Evolutionary conservation across 2,113 vertebrate species (phyloP).

Genomic region (Pleuronectes platessa): DNA sequence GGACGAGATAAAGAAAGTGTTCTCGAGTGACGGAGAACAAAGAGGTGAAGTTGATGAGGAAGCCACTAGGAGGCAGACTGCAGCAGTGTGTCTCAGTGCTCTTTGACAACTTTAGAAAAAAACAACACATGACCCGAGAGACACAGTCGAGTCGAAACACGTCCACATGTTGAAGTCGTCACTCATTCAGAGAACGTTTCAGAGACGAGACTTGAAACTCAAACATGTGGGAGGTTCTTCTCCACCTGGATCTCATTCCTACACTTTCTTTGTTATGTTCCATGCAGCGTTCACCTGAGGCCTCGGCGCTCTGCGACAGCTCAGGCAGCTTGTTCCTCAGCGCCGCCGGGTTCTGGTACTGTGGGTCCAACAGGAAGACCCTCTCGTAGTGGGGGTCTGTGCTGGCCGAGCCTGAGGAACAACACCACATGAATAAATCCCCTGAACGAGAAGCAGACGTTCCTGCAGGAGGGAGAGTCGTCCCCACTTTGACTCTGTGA

Average conservation of each 20-base stretch:
- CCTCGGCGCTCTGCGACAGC: constrained; percentile 90
- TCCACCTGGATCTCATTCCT: too few species aligned
- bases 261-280: too few species aligned
- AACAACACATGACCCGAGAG: background rate
- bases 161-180: too few species aligned
- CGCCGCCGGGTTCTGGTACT: constrained; percentile 88
- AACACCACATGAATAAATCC: background rate
- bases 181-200: too few species aligned
- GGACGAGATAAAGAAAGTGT: background rate
- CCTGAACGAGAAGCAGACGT: too few species aligned
- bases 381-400: constrained; percentile 90
- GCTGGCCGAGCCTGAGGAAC: constrained; percentile 25
- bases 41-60: background rate
- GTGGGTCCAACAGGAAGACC: constrained; percentile 89
- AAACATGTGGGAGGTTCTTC: too few species aligned
- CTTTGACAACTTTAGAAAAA: background rate
- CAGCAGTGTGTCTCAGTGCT: background rate
- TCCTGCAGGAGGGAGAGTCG: too few species aligned
- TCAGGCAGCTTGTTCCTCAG: constrained; percentile 89
- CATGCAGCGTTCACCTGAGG: constrained; percentile 81
- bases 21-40: background rate
- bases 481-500: too few species aligned
- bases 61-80: constrained; percentile 53
- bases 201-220: too few species aligned
- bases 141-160: background rate